A percentile compares a stretch with the other conserved stretches of the same genome.
Conservation (phyloP, 2,113 vertebrate species). For the Fulmarus glacialis region DNA sequence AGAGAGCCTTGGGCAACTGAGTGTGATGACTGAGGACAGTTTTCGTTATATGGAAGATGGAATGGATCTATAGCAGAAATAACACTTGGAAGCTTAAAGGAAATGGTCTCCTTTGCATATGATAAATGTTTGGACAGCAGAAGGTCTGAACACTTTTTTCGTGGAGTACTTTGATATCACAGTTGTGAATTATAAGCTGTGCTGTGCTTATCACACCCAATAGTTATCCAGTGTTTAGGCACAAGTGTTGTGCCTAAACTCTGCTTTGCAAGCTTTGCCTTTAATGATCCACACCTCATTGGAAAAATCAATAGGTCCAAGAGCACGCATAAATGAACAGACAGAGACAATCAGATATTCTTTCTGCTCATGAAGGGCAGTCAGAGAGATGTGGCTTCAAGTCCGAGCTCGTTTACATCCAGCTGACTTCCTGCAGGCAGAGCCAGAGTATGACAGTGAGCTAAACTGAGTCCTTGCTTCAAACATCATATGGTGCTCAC, state of each 20-base stretch:
- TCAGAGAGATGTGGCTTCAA: neutral
- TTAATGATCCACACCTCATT: rapidly evolving
- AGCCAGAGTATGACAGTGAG: rapidly evolving
- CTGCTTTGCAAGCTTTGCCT: neutral
- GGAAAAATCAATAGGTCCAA: neutral
- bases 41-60: neutral
- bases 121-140: neutral
- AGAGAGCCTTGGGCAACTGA: neutral
- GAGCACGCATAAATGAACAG: rapidly evolving
- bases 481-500: neutral
- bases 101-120: neutral
- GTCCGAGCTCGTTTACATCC: neutral
- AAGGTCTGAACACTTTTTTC: neutral
- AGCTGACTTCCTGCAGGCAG: neutral
- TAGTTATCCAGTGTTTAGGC: neutral
- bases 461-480: neutral
- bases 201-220: neutral
- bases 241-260: neutral
- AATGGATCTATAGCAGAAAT: neutral
- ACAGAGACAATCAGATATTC: neutral
- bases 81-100: neutral
- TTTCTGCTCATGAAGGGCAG: neutral
- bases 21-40: neutral
- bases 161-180: neutral
- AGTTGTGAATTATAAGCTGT: neutral